Conservation (phyloP, 2,797 vertebrate genomes). For the Naso thynnoides region DNA sequence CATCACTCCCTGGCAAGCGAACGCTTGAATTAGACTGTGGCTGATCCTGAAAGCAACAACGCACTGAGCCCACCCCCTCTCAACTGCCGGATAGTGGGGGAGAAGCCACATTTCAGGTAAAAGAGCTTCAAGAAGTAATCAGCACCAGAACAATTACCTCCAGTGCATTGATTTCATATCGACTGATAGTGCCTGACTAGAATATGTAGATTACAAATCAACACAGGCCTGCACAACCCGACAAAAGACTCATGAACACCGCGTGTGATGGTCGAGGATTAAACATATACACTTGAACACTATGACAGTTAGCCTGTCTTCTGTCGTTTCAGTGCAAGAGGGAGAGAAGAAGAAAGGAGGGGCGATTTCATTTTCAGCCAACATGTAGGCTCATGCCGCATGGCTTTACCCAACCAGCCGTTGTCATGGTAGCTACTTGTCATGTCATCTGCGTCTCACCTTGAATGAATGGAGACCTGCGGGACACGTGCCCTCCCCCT, state of each 20-base stretch:
- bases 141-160: slow-evolving; percentile 61
- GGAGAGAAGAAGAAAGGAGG: slow-evolving; percentile 59
- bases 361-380: slow-evolving; percentile 69
- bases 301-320: neutral
- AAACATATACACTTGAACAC: slow-evolving; percentile 10
- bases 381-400: slow-evolving; percentile 71
- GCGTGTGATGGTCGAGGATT: neutral
- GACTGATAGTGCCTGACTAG: slow-evolving; percentile 57
- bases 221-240: neutral
- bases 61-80: neutral
- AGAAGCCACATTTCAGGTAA: slow-evolving; percentile 38
- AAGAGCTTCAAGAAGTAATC: slow-evolving; percentile 58
- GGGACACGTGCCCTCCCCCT: slow-evolving; percentile 63
- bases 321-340: slow-evolving; percentile 35
- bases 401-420: slow-evolving; percentile 70
- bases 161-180: slow-evolving; percentile 64
- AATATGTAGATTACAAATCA: slow-evolving; percentile 41
- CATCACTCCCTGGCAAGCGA: slow-evolving; percentile 55
- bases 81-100: neutral
- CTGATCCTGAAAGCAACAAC: slow-evolving; percentile 43
- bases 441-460: slow-evolving; percentile 80
- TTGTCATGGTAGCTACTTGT: slow-evolving; percentile 84
- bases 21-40: slow-evolving; percentile 41
- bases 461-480: slow-evolving; percentile 82
- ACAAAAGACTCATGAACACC: slow-evolving; percentile 14